phyloP scores from a whole-genome alignment of 2,797 vertebrate species.

The Pampus argenteus region DNA sequence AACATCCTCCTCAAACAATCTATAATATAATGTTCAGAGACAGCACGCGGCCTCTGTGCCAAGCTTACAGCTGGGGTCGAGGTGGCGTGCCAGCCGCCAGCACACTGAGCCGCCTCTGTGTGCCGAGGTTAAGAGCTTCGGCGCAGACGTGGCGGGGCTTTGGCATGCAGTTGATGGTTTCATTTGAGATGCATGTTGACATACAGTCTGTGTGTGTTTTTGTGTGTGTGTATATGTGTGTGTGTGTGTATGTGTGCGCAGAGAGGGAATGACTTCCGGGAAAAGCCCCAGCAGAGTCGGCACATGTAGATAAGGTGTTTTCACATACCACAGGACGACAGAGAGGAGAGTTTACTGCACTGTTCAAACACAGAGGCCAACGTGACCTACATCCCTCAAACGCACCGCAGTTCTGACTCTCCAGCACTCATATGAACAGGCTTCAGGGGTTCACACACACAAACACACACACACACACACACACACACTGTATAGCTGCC shows the following conservation, averaged over 20 bases:
- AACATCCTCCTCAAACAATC: constrained; percentile 56
- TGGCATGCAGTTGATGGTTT: constrained; percentile 44
- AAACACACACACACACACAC: constrained; percentile 3
- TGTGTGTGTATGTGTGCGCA: constrained; percentile 1
- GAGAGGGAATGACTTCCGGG: constrained; percentile 28
- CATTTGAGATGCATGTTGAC: constrained; percentile 51
- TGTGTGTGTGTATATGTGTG: constrained; percentile 16
- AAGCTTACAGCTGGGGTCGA: constrained; percentile 54
- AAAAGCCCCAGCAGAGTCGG: constrained; percentile 52
- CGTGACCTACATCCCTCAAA: constrained; percentile 73
- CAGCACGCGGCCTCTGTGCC: constrained; percentile 35
- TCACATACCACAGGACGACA: constrained; percentile 62
- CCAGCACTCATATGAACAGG: constrained; percentile 20
- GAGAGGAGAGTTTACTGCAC: constrained; percentile 52
- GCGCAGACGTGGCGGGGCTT: constrained; percentile 1
- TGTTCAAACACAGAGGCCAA: constrained; percentile 59
- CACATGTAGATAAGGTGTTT: constrained; percentile 55
- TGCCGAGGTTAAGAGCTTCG: neutral
- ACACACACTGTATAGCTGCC: constrained; percentile 5
- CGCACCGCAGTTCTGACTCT: constrained; percentile 13
- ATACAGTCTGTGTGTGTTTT: neutral
- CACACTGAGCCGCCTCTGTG: constrained; percentile 18
- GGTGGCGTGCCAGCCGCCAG: constrained; percentile 34
- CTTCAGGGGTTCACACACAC: neutral
- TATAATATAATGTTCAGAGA: constrained; percentile 42